Base-by-base conservation (phyloP, 2,113 vertebrate genomes). In the Ramphastos sulfuratus region DNA sequence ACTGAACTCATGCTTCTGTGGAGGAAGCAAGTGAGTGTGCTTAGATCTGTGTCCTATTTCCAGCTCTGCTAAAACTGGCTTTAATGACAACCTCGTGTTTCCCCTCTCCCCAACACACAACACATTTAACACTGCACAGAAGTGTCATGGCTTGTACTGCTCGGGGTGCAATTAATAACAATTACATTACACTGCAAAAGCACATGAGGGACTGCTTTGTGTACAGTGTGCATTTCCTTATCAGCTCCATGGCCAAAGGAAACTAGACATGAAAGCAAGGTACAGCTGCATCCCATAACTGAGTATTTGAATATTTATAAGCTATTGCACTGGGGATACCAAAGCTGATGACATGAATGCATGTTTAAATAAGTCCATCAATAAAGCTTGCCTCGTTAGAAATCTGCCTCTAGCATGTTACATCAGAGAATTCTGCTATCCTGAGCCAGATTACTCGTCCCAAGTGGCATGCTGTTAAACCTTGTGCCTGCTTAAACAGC, bases 241-340 rank as follows among this genome's bases (percentile, higher is more conserved):
- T 82, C 79, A 80, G 48, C 37, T 67, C 42, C 23, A 31, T 48
- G 37, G 75, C 31, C 46, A 74, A 85, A 82, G 89, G 48, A 94
- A 94, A 85, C 33, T 30, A 8, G 39, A 73, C 67, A 71, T 61
- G 18, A 74, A 85, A 93, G 48, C 17, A 30, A 35, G 6, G 73
- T 30, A 85, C 64, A 89, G 64, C 60, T 71, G 72, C 37, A 25
- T 58, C 61, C 48, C 27, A 35, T 72, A 89, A 79, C 31, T 28
- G 67, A 8, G 11, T 31, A 64, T 54, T 91, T 92, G 46, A 88
- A 70, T 82, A 89, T 87, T 89, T 89, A 87, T 25, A 82, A 94
- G 71, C 48, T 73, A 33, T 42, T 85, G 35, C 87, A 79, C 55
- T 72, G 66, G 60, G 31, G 39, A 94, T 70, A 76, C 18, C 82